A percentile compares a stretch with the other conserved stretches of the same genome.
Evolutionary conservation across 2,113 vertebrate genomes (phyloP).

Genomic region (Delphinus delphis): DNA sequence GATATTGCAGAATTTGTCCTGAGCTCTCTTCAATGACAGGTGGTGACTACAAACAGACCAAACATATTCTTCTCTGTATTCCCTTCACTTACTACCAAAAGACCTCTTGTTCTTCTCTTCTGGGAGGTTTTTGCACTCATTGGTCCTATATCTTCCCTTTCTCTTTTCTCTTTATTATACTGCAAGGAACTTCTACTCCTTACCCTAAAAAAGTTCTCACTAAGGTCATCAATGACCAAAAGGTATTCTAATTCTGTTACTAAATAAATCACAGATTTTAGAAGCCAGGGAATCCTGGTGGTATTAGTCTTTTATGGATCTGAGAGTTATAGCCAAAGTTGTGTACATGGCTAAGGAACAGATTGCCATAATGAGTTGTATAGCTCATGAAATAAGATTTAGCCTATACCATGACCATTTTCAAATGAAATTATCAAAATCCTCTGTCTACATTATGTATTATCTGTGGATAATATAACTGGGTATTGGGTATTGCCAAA

Average conservation of each 20-base stretch:
- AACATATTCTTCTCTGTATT: not conserved
- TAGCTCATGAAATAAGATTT: not conserved
- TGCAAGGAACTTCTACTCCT: not conserved
- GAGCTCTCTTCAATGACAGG: not conserved
- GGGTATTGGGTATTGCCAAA: not conserved
- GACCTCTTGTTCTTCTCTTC: not conserved
- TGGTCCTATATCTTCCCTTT: not conserved
- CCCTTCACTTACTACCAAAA: not conserved
- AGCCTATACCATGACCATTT: not conserved
- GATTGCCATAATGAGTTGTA: not conserved
- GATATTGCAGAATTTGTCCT: not conserved
- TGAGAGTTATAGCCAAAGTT: not conserved
- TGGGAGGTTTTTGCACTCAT: not conserved
- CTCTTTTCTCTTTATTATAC: not conserved
- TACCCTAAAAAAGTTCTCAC: not conserved
- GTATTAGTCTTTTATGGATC: not conserved
- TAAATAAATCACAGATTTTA: not conserved
- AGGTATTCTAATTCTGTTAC: not conserved
- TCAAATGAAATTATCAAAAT: constrained; percentile 18
- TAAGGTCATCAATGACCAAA: not conserved
- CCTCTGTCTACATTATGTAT: not conserved
- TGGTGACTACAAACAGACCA: not conserved
- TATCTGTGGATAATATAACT: not conserved
- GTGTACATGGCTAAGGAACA: not conserved
- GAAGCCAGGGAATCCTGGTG: not conserved